Conservation (phyloP, 2,113 vertebrate species). For the Dromiciops gliroides region DNA sequence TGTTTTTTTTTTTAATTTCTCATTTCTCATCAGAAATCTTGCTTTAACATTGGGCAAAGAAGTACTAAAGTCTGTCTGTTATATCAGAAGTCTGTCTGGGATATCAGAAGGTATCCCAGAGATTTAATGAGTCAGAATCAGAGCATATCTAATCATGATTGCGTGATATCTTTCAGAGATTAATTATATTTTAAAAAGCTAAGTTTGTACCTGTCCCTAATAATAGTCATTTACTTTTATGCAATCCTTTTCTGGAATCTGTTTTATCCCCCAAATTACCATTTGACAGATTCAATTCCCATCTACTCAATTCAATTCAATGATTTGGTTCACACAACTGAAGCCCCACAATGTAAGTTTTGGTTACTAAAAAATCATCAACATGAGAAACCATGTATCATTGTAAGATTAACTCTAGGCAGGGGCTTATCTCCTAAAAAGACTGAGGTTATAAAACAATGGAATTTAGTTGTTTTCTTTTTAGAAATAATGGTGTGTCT, state of each 20-base stretch:
- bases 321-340: neutral
- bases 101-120: too few species aligned
- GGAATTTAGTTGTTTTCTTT: neutral
- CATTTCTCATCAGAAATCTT: neutral
- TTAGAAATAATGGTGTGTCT: neutral
- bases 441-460: neutral
- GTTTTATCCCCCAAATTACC: neutral
- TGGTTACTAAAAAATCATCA: constrained; percentile 33
- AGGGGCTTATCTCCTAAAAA: neutral
- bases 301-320: neutral
- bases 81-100: too few species aligned
- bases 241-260: neutral
- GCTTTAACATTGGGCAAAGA: neutral
- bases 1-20: neutral
- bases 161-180: neutral
- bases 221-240: neutral
- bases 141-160: neutral
- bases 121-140: neutral
- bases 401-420: constrained; percentile 18
- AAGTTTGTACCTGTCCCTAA: neutral
- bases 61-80: neutral
- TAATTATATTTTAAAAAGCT: neutral
- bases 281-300: neutral
- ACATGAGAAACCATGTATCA: constrained; percentile 41
- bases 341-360: neutral